Evolutionary conservation across 2,888 invertebrate species (phyloP), one percentile per base, ranked within the genome.

Genomic region (Masnerella sp.): DNA sequence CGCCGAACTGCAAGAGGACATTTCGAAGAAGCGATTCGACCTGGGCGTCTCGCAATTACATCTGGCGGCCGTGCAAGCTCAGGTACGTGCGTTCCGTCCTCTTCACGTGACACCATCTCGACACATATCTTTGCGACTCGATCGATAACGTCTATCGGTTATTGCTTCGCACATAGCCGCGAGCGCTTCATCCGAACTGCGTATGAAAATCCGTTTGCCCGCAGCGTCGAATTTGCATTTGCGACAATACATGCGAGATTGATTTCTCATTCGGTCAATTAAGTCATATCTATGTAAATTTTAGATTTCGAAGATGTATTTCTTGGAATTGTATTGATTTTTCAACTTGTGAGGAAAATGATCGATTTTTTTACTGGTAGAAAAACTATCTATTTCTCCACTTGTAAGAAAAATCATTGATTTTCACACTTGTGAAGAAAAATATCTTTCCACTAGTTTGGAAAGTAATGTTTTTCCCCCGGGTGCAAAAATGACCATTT

Each of bases 1-100:
- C 80, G 97, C 97, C 88, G 97, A 98, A 89, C 91, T 97, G 65
- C 95, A 98, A 89, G 97, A 98, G 88, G 97, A 98, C 83, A 94
- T 98, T 86, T 96, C 97, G 77, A 90, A 95, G 89, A 97, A 97
- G 89, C 92, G 95, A 84, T 97, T 97, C 88, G 97, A 98, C 89
- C 92, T 97, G 80, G 92, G 96, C 78, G 94, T 96, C 52, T 95
- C 96, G 43, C 96, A 96, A 87, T 91, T 98, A 75, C 97, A 97
- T 88, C 90, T 97, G 74, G 93, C 96, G 56, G 95, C 97, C 67
- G 93, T 97, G 61, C 92, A 93, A 89, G 94, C 96, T 67, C 97
- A 98, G 94, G 97, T 97, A 90, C 90, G 90, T 64, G 12, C 17
- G 36, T 32, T 12, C 18, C 15, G 7, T 42, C 51, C 18, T 25